phyloP scores from a whole-genome alignment of 2,797 vertebrate species.

The Falco concolor region DNA sequence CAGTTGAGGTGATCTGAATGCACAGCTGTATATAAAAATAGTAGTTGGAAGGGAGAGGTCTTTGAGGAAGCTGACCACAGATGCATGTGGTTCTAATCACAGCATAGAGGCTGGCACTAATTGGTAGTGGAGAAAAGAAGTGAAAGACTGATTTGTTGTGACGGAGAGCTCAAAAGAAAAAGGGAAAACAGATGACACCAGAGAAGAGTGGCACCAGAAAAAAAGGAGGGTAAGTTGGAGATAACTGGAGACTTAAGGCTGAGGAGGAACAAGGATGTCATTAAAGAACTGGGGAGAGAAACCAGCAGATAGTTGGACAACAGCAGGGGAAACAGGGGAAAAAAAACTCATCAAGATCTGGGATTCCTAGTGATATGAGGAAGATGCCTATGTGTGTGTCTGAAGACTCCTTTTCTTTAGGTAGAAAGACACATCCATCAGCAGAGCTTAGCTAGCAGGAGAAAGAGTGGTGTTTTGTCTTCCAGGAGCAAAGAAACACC shows the following conservation, averaged over 20 bases:
- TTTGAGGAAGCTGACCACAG: background rate
- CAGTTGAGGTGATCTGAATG: background rate
- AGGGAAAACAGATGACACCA: background rate
- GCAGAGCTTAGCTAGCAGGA: background rate
- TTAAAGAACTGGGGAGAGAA: background rate
- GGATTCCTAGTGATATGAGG: background rate
- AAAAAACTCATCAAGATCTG: background rate
- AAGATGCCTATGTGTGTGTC: background rate
- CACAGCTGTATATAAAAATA: constrained; percentile 5
- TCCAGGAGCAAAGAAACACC: background rate
- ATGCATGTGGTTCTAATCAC: background rate
- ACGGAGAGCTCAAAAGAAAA: background rate
- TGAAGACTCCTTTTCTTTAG: background rate
- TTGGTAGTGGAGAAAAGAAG: background rate
- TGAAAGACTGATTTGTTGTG: background rate
- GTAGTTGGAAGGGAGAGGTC: background rate
- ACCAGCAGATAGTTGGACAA: background rate
- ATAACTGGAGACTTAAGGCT: background rate
- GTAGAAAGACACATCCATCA: background rate
- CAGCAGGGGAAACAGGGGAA: background rate
- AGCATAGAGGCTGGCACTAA: background rate
- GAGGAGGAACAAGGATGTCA: background rate
- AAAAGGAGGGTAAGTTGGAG: background rate
- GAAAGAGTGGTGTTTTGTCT: background rate
- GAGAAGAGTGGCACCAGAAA: background rate